Evolutionary conservation across 2,888 invertebrate genomes (phyloP).

Genomic region (Ischnura elegans): DNA sequence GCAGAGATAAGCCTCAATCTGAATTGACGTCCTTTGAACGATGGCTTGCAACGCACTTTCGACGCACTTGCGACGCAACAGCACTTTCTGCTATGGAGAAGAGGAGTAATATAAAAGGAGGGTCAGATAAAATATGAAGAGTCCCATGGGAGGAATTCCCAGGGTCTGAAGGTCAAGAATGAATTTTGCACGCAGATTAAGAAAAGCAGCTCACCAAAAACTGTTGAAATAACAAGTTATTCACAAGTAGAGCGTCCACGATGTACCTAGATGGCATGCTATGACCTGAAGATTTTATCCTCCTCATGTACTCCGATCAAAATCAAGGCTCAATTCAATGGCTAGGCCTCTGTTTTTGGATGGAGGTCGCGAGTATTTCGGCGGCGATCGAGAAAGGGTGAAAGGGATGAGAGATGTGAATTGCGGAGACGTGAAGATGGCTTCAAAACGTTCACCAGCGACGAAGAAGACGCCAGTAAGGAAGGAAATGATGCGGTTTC

Average conservation of each 20-base stretch:
- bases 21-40: conserved; percentile 22
- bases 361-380: no score
- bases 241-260: no score
- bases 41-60: no score
- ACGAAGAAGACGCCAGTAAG: not conserved
- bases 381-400: not conserved
- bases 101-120: not conserved
- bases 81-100: not conserved
- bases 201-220: no score
- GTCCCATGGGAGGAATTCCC: not conserved
- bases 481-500: not conserved
- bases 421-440: not conserved
- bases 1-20: no score
- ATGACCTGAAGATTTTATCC: no score
- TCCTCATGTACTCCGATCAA: no score
- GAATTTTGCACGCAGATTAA: not conserved
- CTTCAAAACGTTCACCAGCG: not conserved
- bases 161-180: not conserved
- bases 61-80: not conserved
- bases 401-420: not conserved
- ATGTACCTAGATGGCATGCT: no score
- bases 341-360: no score
- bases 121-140: not conserved
- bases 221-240: no score
- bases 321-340: no score